These are phyloP conservation scores for Caenorhabditis elegans DNA, from an alignment of 1,140 invertebrate species.

Conservation along the genomic window DNA sequence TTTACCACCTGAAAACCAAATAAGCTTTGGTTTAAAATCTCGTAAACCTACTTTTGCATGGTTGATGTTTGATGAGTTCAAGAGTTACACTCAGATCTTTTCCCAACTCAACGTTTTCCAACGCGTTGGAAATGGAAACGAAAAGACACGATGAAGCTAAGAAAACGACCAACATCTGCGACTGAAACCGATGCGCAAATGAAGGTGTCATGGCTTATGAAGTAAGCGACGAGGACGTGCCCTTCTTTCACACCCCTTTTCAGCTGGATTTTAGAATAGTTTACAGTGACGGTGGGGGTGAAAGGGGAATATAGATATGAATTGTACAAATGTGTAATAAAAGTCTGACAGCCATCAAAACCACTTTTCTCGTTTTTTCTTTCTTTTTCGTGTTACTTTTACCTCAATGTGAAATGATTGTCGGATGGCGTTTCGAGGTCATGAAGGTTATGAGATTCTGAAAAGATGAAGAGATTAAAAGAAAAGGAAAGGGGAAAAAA, in stretches of 20 bases:
- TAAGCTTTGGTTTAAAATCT: too few relatives aligned
- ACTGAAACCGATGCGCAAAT: background rate
- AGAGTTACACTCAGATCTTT: slow-evolving; percentile 61
- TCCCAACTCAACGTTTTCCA: slow-evolving; percentile 50
- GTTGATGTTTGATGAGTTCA: slow-evolving; percentile 64
- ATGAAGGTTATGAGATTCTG: background rate
- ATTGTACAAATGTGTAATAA: slow-evolving; percentile 30
- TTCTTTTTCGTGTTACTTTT: slow-evolving; percentile 25
- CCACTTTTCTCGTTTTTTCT: background rate
- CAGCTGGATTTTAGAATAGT: slow-evolving; percentile 26
- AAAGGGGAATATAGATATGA: background rate
- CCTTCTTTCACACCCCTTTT: slow-evolving; percentile 26
- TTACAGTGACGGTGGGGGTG: background rate
- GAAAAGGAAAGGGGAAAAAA: background rate
- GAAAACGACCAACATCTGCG: background rate
- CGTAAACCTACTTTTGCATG: slow-evolving; percentile 54
- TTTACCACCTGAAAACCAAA: slow-evolving; percentile 54
- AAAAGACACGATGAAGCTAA: background rate
- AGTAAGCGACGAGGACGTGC: background rate
- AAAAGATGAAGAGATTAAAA: background rate
- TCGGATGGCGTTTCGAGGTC: slow-evolving; percentile 18
- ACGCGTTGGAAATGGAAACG: background rate
- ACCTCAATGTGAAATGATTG: background rate
- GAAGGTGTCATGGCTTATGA: slow-evolving; percentile 21
- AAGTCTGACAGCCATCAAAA: slow-evolving; percentile 10